Percentiles rank a stretch among this genome's conserved stretches.
Conservation (phyloP, 2,113 vertebrate genomes). For the Tragelaphus strepsiceros region DNA sequence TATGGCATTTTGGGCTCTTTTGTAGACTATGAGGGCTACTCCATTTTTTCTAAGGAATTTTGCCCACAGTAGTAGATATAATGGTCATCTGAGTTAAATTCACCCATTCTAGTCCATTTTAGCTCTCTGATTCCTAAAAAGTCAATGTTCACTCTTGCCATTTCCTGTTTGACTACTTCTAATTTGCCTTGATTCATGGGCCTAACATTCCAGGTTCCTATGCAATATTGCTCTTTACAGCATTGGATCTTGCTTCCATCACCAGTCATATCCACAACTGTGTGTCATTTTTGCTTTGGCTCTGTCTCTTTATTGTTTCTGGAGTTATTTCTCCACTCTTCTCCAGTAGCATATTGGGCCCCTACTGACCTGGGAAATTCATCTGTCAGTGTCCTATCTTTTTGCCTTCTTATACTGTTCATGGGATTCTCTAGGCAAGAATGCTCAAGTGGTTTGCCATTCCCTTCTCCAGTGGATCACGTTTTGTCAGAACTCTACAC, state of each 20-base stretch:
- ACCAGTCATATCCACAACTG: not conserved
- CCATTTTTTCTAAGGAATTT: not conserved
- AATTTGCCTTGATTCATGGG: not conserved
- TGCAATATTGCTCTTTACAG: not conserved
- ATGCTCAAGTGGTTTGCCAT: not conserved
- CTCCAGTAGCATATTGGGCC: not conserved
- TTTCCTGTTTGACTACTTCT: not conserved
- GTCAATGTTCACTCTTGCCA: not conserved
- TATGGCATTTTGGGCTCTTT: not conserved
- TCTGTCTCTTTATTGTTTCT: not conserved
- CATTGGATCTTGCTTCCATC: not conserved
- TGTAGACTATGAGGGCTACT: not conserved
- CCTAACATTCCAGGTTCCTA: not conserved
- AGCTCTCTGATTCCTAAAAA: not conserved
- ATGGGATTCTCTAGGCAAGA: not conserved
- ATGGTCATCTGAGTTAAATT: not conserved
- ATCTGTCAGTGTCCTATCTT: not conserved
- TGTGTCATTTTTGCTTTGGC: not conserved
- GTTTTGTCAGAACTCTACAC: not conserved
- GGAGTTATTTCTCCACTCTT: not conserved
- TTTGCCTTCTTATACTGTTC: not conserved
- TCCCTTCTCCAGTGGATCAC: not conserved
- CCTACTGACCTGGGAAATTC: not conserved
- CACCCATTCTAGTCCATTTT: not conserved
- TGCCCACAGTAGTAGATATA: not conserved